phyloP scores from a whole-genome alignment of 2,888 invertebrate genomes.

The Drosophila multiciliata region DNA sequence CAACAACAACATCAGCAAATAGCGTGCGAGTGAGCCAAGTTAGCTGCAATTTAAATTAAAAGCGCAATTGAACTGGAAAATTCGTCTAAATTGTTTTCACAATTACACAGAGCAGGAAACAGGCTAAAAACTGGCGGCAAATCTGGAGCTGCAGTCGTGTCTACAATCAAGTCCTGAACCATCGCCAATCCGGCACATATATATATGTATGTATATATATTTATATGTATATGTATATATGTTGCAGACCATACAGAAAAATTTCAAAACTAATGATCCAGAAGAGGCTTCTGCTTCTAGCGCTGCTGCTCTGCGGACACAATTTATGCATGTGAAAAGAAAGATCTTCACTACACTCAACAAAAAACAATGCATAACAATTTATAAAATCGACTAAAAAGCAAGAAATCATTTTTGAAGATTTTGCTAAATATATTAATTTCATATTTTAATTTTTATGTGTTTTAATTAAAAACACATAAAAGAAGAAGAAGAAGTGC shows the following conservation, averaged over 20 bases:
- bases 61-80: constrained; percentile 82
- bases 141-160: constrained; percentile 32
- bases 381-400: neutral
- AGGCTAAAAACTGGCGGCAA: constrained; percentile 16
- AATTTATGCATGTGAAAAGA: constrained; percentile 77
- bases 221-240: neutral
- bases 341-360: constrained; percentile 47
- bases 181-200: constrained; percentile 34
- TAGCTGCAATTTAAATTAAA: constrained; percentile 77
- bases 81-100: constrained; percentile 74
- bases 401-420: neutral
- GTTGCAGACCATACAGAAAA: constrained; percentile 57
- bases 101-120: constrained; percentile 64
- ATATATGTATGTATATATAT: constrained; percentile 1
- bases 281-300: constrained; percentile 18
- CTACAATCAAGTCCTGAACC: constrained; percentile 70
- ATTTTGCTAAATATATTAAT: neutral
- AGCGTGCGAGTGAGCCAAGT: constrained; percentile 30
- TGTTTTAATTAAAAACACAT: neutral
- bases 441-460: neutral
- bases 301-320: constrained; percentile 53
- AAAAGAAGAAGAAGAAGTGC: neutral
- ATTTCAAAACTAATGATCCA: constrained; percentile 73
- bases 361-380: neutral
- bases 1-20: constrained; percentile 6